Conservation (phyloP, 2,113 vertebrate genomes). For the Synodontis membranacea region DNA sequence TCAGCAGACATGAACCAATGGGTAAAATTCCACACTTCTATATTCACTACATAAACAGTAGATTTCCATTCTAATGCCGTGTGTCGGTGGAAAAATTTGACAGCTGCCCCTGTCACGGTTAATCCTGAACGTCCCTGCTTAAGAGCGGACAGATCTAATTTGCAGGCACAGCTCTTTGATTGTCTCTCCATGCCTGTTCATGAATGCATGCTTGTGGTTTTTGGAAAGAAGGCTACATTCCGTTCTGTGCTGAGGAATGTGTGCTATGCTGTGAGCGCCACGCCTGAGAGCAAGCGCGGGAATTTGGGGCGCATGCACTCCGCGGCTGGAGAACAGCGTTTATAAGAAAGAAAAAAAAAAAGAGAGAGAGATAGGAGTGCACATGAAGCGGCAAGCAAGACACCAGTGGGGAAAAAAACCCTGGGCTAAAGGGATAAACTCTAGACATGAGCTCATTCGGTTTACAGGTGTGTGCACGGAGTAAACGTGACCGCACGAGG, state of each 20-base stretch:
- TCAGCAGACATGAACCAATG: neutral
- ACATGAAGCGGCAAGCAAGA: neutral
- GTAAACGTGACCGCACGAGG: neutral
- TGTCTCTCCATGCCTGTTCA: conserved; percentile 15
- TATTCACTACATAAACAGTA: neutral
- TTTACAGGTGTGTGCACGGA: conserved; percentile 43
- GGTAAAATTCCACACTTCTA: neutral
- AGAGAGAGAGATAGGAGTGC: conserved; percentile 29
- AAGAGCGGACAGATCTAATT: neutral
- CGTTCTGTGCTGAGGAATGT: conserved; percentile 64
- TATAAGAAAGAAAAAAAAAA: conserved; percentile 5
- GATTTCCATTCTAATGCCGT: neutral
- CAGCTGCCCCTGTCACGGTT: neutral
- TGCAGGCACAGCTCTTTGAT: conserved; percentile 1
- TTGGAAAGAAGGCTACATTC: conserved; percentile 57
- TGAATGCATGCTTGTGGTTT: conserved; percentile 21
- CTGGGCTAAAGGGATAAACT: conserved; percentile 57
- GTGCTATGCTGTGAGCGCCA: conserved; percentile 56
- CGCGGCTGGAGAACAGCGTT: conserved; percentile 58
- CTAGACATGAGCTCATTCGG: conserved; percentile 72
- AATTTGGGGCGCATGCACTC: conserved; percentile 49
- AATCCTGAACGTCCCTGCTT: neutral
- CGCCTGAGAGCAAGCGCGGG: conserved; percentile 63
- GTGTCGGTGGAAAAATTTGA: neutral
- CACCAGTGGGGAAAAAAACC: conserved; percentile 46